Evolutionary conservation across 2,797 vertebrate species (phyloP), one percentile per base, ranked within the genome.

Genomic region (Meda fulgida): DNA sequence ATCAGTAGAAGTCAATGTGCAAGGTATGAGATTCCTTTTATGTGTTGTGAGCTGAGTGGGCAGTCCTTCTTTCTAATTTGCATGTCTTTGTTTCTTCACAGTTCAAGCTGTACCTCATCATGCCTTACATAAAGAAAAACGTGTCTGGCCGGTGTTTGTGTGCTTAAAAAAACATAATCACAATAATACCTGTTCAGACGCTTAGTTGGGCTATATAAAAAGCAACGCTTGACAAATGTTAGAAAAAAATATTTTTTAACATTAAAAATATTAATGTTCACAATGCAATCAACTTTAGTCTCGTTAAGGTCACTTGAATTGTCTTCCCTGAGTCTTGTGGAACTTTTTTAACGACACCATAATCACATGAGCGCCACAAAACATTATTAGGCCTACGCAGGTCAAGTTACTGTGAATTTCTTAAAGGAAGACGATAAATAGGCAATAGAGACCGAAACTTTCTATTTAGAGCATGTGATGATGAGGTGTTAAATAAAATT

Each of bases 81-180:
- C 10, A 72, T 36, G 10, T 72, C 6, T 11, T 48, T 55, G 63
- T 29, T 34, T 55, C 76, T 84, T 78, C 14, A 29, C 23, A 76
- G 8, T 48, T 75, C 26, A 31, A 18, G 4, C 18, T 65, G 9
- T 65, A 29, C 58, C 40, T 21, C n/a, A 3, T 21, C 5, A 40
- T 34, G 11, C 9, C 2, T 48, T 60, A 48, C 53, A 21, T 72
- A 48, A 84, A n/a, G 23, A 18, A 46, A 69, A 84, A 70, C 65
- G 16, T 71, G 83, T 63, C 66, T 71, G 75, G 6, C 40, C 58
- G 29, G 83, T 84, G 29, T 48, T 19, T 71, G 21, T 58, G 7
- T 58, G 46, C 7, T 36, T n/a, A n/a, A n/a, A n/a, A n/a, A n/a
- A n/a, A 48, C 46, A 18, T n/a, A 2, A 36, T 16, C 8, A 60